These are phyloP conservation scores for Camponotus fellah DNA, from an alignment of 2,888 invertebrate species.

Conservation along the genomic window DNA sequence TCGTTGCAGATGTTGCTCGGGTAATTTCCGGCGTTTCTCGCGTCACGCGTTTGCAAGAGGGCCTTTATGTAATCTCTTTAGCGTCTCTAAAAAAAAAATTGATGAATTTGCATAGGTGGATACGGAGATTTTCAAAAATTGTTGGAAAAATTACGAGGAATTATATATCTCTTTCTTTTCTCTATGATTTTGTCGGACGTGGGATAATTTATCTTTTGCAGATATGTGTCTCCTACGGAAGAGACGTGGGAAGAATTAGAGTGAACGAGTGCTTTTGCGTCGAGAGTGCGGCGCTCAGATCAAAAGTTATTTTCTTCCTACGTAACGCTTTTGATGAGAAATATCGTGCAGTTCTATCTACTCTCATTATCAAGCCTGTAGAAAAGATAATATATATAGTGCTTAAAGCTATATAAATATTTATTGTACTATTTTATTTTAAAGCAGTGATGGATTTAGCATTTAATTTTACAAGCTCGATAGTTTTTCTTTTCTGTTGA, in stretches of 20 bases:
- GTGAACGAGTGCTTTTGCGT: slow-evolving; percentile 18
- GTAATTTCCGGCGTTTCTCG: slow-evolving; percentile 43
- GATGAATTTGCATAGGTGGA: slow-evolving; percentile 8
- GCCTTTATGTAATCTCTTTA: neutral
- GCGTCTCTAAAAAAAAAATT: slow-evolving; percentile 22
- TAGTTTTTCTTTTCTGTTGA: neutral
- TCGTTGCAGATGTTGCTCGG: slow-evolving; percentile 52
- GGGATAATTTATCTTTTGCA: slow-evolving; percentile 18
- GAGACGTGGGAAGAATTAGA: slow-evolving; percentile 14
- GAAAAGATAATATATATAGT: neutral
- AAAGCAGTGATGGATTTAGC: neutral
- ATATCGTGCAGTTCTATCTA: slow-evolving; percentile 19
- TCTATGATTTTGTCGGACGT: neutral
- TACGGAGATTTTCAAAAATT: slow-evolving; percentile 7
- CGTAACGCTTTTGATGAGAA: slow-evolving; percentile 30
- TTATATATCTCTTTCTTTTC: neutral
- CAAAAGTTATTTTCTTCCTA: slow-evolving; percentile 37
- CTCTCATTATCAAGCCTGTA: neutral
- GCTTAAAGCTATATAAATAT: slow-evolving; percentile 6
- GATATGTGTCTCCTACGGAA: neutral
- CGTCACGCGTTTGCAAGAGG: slow-evolving; percentile 13
- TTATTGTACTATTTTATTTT: slow-evolving; percentile 15
- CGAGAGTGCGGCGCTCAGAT: slow-evolving; percentile 14
- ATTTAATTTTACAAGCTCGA: neutral
- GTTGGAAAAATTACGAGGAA: slow-evolving; percentile 22